A percentile compares a stretch with the other conserved stretches of the same genome.
phyloP scores from a whole-genome alignment of 2,888 invertebrate genomes.

The Yponomeuta cagnagella region DNA sequence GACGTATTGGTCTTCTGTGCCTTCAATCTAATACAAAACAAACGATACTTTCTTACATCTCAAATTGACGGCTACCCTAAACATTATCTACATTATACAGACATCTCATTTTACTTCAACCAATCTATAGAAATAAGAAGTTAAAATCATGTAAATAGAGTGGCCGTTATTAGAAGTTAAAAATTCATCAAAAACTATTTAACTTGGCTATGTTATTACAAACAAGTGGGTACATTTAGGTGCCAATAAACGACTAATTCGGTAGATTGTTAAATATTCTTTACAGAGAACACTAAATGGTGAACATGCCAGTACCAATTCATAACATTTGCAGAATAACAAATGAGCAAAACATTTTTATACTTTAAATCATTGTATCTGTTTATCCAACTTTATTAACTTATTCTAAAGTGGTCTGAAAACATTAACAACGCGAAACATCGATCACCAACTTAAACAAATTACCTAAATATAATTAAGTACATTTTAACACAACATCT shows the following conservation, averaged over 20 bases:
- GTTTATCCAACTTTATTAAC: slow-evolving; percentile 3
- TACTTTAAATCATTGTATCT: slow-evolving; percentile 1
- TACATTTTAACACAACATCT: slow-evolving; percentile 28
- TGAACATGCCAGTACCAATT: slow-evolving; percentile 29
- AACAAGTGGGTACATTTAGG: slow-evolving; percentile 34
- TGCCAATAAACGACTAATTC: slow-evolving; percentile 68
- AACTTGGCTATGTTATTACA: slow-evolving; percentile 34
- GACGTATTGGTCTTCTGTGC: slow-evolving; percentile 60
- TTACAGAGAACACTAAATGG: slow-evolving; percentile 66
- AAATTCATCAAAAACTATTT: slow-evolving; percentile 58
- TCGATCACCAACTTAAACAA: slow-evolving; percentile 66
- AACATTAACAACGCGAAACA: slow-evolving; percentile 69
- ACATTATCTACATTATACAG: slow-evolving; percentile 56
- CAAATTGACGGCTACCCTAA: slow-evolving; percentile 56
- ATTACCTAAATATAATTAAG: slow-evolving; percentile 41
- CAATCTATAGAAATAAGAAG: slow-evolving; percentile 15
- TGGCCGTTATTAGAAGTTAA: slow-evolving; percentile 46
- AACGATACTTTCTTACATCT: slow-evolving; percentile 27
- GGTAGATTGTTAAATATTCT: slow-evolving; percentile 52
- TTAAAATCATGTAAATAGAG: slow-evolving; percentile 38
- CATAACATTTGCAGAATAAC: slow-evolving; percentile 17
- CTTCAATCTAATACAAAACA: slow-evolving; percentile 28
- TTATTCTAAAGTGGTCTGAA: slow-evolving; percentile 34
- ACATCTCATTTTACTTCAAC: slow-evolving; percentile 25
- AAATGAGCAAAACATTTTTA: neutral